Percentiles rank a stretch among this genome's conserved stretches.
These are phyloP conservation scores for Elachura formosa DNA, from an alignment of 2,113 vertebrate genomes.

Conservation along the genomic window DNA sequence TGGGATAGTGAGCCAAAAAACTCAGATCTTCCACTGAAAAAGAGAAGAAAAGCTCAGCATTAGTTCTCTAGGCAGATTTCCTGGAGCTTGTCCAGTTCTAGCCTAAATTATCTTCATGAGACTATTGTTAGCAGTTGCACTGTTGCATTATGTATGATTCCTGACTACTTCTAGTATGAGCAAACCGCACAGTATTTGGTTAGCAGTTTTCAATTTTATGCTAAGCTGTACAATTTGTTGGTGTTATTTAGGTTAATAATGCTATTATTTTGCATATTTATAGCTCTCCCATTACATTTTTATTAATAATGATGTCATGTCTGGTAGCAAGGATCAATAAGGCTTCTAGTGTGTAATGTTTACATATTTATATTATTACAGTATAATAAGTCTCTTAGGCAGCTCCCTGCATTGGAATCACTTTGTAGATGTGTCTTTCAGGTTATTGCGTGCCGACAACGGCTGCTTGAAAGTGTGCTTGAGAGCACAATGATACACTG, in stretches of 20 bases:
- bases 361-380: conserved; percentile 58
- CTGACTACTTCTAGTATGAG: conserved; percentile 26
- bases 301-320: conserved; percentile 62
- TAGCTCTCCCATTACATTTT: conserved; percentile 29
- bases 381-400: conserved; percentile 6
- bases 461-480: not conserved
- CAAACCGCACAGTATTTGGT: not conserved
- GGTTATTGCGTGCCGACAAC: not conserved
- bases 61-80: conserved; percentile 48
- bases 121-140: conserved; percentile 30
- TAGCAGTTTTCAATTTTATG: conserved; percentile 55
- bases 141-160: conserved; percentile 48
- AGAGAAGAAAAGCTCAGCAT: not conserved
- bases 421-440: conserved; percentile 31
- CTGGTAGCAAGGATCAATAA: conserved; percentile 39
- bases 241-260: conserved; percentile 51
- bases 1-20: not conserved
- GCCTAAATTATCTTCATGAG: conserved; percentile 43
- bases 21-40: not conserved
- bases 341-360: conserved; percentile 1
- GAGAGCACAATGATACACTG: not conserved
- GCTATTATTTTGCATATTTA: conserved; percentile 51
- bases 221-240: conserved; percentile 47
- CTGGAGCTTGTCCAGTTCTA: conserved; percentile 20
- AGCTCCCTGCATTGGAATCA: conserved; percentile 10